These are phyloP conservation scores for Bellardia bayeri DNA, from an alignment of 2,888 invertebrate genomes.

Conservation along the genomic window DNA sequence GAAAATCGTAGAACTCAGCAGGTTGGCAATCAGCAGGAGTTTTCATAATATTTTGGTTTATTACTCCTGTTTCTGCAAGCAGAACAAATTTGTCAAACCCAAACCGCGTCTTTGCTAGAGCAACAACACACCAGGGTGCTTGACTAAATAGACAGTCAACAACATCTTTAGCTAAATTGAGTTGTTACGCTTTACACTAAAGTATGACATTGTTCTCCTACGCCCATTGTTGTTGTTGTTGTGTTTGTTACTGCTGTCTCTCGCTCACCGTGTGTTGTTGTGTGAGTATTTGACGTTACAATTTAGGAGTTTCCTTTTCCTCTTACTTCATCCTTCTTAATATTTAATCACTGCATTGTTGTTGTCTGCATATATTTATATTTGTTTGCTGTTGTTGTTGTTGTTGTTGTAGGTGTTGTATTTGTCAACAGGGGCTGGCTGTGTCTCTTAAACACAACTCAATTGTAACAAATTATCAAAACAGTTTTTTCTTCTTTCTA, in stretches of 20 bases:
- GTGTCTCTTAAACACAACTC: slow-evolving; percentile 45
- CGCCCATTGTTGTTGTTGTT: slow-evolving; percentile 69
- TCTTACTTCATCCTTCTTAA: slow-evolving; percentile 7
- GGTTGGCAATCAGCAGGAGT: slow-evolving; percentile 73
- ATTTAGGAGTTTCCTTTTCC: slow-evolving; percentile 75
- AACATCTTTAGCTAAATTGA: slow-evolving; percentile 68
- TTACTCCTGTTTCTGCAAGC: slow-evolving; percentile 77
- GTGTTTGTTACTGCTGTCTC: slow-evolving; percentile 70
- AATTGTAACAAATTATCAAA: slow-evolving; percentile 73
- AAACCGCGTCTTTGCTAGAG: slow-evolving; percentile 76
- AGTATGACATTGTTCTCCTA: slow-evolving; percentile 3
- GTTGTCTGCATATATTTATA: background rate
- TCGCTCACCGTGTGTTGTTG: background rate
- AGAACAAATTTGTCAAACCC: slow-evolving; percentile 75
- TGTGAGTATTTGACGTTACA: slow-evolving; percentile 64
- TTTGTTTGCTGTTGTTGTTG: slow-evolving; percentile 21
- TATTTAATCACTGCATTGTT: slow-evolving; percentile 13
- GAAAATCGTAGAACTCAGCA: slow-evolving; percentile 81
- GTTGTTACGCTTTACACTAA: slow-evolving; percentile 73
- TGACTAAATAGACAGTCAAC: slow-evolving; percentile 52
- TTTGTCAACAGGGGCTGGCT: slow-evolving; percentile 70
- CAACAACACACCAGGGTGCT: slow-evolving; percentile 69
- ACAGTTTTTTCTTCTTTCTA: slow-evolving; percentile 36
- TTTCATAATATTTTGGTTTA: slow-evolving; percentile 81
- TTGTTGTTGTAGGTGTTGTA: slow-evolving; percentile 68